Conservation (phyloP, 2,888 invertebrate species). For the Margaritifera margaritifera region DNA sequence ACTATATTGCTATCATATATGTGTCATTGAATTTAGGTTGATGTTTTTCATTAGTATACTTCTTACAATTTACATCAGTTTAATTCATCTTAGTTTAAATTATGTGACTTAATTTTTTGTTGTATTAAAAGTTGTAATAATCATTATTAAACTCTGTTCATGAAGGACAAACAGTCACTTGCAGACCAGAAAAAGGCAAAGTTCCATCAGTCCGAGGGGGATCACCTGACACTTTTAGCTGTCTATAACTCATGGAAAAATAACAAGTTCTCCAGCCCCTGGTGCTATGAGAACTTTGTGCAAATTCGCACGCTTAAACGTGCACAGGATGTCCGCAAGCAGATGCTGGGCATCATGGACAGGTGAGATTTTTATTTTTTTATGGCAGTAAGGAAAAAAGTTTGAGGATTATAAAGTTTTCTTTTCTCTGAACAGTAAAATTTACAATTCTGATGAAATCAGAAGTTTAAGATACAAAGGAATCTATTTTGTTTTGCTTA, state of each 20-base stretch:
- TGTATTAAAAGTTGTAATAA: too few species aligned
- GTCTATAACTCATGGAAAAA: conserved; percentile 99
- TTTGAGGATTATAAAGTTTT: too few species aligned
- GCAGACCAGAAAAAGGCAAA: conserved; percentile 99
- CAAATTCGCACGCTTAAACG: conserved; percentile 96
- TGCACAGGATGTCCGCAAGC: conserved; percentile 98
- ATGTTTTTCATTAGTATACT: too few species aligned
- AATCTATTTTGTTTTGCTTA: not conserved
- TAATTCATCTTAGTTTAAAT: too few species aligned
- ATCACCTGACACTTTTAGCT: conserved; percentile 96
- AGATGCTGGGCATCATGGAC: conserved; percentile 97
- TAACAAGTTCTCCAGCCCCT: conserved; percentile 98
- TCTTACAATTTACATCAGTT: too few species aligned
- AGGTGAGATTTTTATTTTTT: conserved; percentile 76
- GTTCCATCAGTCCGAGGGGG: conserved; percentile 99
- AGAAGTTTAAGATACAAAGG: not conserved
- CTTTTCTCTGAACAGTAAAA: not conserved
- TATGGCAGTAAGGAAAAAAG: not conserved
- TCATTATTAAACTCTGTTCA: too few species aligned
- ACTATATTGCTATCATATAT: too few species aligned
- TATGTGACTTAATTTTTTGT: too few species aligned
- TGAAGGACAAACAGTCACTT: conserved; percentile 78
- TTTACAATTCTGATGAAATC: not conserved
- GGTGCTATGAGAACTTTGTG: conserved; percentile 99
- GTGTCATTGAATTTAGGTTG: too few species aligned